These are phyloP conservation scores for Zaprionus bogoriensis DNA, from an alignment of 2,888 invertebrate species.

Conservation along the genomic window DNA sequence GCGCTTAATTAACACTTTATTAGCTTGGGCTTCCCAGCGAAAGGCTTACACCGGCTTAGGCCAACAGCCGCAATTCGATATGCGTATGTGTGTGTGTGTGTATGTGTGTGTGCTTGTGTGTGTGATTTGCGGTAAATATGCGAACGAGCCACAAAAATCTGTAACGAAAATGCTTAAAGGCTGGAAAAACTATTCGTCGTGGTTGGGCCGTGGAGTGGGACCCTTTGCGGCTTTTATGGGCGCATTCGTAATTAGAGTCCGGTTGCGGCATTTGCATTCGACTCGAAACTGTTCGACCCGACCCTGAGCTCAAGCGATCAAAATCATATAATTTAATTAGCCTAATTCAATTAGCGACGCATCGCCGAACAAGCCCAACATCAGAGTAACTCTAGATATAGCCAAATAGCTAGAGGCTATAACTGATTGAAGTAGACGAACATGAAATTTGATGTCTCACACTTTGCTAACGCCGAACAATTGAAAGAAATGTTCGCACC, in stretches of 20 bases:
- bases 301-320: conserved; percentile 50
- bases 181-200: conserved; percentile 64
- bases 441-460: conserved; percentile 61
- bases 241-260: conserved; percentile 43
- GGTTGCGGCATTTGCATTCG: conserved; percentile 36
- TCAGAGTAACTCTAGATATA: background rate
- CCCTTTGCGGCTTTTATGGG: conserved; percentile 26
- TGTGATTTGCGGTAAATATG: conserved; percentile 64
- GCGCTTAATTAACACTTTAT: conserved; percentile 73
- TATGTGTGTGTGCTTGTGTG: conserved; percentile 44
- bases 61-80: conserved; percentile 36
- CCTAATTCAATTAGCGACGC: conserved; percentile 45
- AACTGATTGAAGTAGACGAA: conserved; percentile 41
- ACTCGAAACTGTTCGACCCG: no score
- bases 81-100: conserved; percentile 10
- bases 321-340: conserved; percentile 64
- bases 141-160: conserved; percentile 59
- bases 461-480: conserved; percentile 48
- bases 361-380: conserved; percentile 25
- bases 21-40: conserved; percentile 57
- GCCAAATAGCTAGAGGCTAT: background rate
- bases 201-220: background rate
- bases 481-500: conserved; percentile 53
- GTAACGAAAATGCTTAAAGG: conserved; percentile 66
- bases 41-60: conserved; percentile 56